phyloP scores from a whole-genome alignment of 2,113 vertebrate species.

The Hydropotes inermis region DNA sequence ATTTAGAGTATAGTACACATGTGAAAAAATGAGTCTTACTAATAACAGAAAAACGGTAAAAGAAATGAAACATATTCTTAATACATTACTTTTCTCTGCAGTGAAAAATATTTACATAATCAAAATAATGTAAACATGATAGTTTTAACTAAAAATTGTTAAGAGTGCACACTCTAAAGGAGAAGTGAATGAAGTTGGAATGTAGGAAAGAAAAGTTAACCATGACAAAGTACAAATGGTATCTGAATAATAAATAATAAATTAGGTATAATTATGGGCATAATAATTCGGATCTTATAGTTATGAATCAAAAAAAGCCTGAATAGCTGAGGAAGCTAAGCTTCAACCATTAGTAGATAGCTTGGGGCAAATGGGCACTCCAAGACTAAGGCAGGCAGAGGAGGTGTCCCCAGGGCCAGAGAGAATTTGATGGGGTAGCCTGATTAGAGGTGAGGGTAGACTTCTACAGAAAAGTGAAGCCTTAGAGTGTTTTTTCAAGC shows the following conservation, averaged over 20 bases:
- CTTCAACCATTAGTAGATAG: background rate
- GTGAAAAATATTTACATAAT: background rate
- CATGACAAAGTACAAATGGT: background rate
- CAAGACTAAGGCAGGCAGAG: background rate
- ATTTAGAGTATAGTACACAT: background rate
- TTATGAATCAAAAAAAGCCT: background rate
- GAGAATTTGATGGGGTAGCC: background rate
- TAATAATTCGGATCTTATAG: background rate
- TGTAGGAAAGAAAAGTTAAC: background rate
- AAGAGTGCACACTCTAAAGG: background rate
- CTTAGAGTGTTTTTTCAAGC: background rate
- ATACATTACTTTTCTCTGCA: background rate
- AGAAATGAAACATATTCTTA: background rate
- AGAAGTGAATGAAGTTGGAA: background rate
- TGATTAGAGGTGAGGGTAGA: background rate
- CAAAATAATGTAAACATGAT: background rate
- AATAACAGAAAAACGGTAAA: background rate
- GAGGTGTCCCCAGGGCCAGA: fast-evolving
- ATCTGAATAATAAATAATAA: conserved; percentile 16
- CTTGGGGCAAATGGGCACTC: fast-evolving
- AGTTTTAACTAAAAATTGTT: background rate
- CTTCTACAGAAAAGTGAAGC: background rate
- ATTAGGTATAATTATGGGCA: conserved; percentile 1
- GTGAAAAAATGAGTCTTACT: background rate
- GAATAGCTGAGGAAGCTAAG: background rate